These are phyloP conservation scores for Drosophila sp. DNA, from an alignment of 1,140 invertebrate genomes.

Conservation along the genomic window DNA sequence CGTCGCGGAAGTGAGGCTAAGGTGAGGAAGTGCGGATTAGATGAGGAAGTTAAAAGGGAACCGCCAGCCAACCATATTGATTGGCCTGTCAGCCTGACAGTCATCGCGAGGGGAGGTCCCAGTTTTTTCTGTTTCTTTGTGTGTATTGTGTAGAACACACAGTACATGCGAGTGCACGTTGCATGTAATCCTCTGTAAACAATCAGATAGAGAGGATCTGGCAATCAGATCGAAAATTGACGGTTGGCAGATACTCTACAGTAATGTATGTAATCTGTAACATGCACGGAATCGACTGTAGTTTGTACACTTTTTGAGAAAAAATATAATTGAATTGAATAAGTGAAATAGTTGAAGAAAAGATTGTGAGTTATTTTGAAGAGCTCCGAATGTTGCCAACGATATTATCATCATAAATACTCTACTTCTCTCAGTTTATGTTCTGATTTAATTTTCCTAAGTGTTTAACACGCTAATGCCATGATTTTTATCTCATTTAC, in stretches of 20 bases:
- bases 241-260: neutral
- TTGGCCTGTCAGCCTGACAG: constrained; percentile 26
- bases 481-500: no score
- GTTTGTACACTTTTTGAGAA: no score
- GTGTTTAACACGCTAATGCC: no score
- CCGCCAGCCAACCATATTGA: constrained; percentile 14
- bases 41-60: neutral
- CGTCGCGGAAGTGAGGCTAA: neutral
- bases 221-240: constrained; percentile 4
- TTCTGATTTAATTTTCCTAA: no score
- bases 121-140: no score
- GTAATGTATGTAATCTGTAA: neutral
- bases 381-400: no score
- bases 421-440: no score
- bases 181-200: constrained; percentile 13
- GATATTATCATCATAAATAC: no score
- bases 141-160: no score
- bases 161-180: neutral
- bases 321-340: no score
- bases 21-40: neutral
- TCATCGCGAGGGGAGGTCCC: neutral
- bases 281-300: neutral
- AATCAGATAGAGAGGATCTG: constrained; percentile 10
- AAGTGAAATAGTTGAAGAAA: no score
- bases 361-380: no score